phyloP scores from a whole-genome alignment of 2,113 vertebrate genomes.

The Thinocorus orbignyianus region DNA sequence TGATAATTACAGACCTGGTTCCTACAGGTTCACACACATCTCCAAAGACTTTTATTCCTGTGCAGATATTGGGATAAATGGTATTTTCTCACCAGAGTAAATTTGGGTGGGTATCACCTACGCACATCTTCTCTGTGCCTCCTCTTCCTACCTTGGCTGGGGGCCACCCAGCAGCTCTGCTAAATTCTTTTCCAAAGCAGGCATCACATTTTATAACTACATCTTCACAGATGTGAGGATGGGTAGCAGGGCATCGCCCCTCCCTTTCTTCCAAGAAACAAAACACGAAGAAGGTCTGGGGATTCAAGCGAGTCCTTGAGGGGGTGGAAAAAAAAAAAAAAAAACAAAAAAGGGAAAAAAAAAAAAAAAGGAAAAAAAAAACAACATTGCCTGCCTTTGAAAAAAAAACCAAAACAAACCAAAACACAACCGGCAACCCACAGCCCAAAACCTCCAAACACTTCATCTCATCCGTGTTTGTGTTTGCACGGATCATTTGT shows the following conservation, averaged over 20 bases:
- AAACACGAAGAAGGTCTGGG: slow-evolving; percentile 25
- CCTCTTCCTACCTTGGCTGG: not conserved
- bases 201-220: not conserved
- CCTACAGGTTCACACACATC: not conserved
- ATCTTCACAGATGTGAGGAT: slow-evolving; percentile 49
- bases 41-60: not conserved
- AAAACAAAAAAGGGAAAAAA: not conserved
- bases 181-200: not conserved
- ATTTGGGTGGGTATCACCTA: not conserved
- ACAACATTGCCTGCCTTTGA: not conserved
- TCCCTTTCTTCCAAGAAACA: slow-evolving; percentile 39
- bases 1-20: not conserved
- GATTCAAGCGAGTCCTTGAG: not conserved
- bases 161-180: not conserved
- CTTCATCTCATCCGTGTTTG: slow-evolving; percentile 71
- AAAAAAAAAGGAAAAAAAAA: not conserved
- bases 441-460: slow-evolving; percentile 36
- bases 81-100: not conserved
- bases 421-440: not conserved
- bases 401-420: not conserved
- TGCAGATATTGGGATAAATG: not conserved
- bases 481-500: slow-evolving; percentile 80
- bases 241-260: not conserved
- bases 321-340: too few relatives aligned
- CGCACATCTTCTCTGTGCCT: not conserved